phyloP scores from a whole-genome alignment of 2,113 vertebrate species.

The Scatophagus argus region DNA sequence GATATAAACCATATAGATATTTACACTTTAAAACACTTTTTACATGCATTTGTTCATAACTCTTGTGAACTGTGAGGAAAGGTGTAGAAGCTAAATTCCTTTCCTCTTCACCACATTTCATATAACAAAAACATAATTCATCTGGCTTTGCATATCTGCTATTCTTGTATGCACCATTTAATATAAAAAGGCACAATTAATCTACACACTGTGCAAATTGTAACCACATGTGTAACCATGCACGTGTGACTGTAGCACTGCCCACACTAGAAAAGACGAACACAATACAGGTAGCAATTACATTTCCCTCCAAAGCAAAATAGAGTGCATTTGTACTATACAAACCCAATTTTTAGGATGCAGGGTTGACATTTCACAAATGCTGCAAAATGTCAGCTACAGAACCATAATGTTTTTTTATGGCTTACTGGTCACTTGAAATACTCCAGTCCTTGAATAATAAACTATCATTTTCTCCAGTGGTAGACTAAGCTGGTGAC shows the following conservation, averaged over 20 bases:
- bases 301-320: neutral
- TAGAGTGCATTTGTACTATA: too few relatives aligned
- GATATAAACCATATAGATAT: neutral
- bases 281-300: neutral
- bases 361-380: neutral
- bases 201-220: neutral
- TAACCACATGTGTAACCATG: slow-evolving; percentile 13
- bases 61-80: neutral
- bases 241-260: neutral
- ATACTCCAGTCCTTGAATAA: neutral
- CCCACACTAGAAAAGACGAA: neutral
- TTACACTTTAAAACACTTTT: neutral
- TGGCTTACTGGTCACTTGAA: neutral
- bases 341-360: neutral
- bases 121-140: neutral
- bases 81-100: neutral
- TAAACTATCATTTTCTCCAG: neutral
- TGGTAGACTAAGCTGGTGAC: too few relatives aligned
- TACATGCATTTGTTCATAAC: neutral
- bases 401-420: neutral
- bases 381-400: neutral
- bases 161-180: neutral
- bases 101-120: neutral
- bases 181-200: neutral
- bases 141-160: neutral